phyloP scores from a whole-genome alignment of 2,113 vertebrate species.

The Origma solitaria region DNA sequence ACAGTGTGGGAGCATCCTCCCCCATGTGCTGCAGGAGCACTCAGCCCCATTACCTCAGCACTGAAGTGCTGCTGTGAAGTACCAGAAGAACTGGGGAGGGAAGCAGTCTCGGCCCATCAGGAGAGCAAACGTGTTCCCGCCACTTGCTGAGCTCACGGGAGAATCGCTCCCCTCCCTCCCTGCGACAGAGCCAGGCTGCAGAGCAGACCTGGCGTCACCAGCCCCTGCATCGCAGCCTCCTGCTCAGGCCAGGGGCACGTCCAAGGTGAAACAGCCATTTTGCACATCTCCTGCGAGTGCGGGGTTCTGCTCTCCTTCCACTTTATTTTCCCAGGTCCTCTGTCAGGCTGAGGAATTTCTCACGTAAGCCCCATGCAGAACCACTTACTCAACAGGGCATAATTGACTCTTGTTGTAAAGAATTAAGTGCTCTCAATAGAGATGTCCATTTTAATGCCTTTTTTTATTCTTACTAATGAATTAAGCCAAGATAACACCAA shows the following conservation, averaged over 20 bases:
- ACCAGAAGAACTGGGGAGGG: neutral
- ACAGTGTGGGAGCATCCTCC: neutral
- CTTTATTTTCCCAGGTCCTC: neutral
- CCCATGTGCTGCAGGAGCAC: neutral
- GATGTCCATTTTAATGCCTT: conserved; percentile 34
- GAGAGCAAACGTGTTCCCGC: neutral
- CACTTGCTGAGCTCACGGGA: neutral
- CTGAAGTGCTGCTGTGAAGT: neutral
- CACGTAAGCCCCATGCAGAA: neutral
- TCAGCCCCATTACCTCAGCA: neutral
- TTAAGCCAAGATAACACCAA: conserved; percentile 48
- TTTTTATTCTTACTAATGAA: conserved; percentile 49
- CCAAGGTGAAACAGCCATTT: neutral
- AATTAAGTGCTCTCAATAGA: conserved; percentile 54
- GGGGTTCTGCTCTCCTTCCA: neutral
- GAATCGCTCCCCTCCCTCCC: neutral
- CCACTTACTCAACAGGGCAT: neutral
- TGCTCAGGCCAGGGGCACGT: neutral
- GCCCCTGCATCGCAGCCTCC: neutral
- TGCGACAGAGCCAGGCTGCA: neutral
- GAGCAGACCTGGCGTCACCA: rapidly evolving
- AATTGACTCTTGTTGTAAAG: conserved; percentile 35
- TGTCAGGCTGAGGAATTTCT: neutral
- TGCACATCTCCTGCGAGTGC: neutral
- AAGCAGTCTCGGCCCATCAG: neutral